A percentile compares a stretch with the other conserved stretches of the same genome.
phyloP scores from a whole-genome alignment of 2,113 vertebrate species.

The Cochlearius cochlearius region DNA sequence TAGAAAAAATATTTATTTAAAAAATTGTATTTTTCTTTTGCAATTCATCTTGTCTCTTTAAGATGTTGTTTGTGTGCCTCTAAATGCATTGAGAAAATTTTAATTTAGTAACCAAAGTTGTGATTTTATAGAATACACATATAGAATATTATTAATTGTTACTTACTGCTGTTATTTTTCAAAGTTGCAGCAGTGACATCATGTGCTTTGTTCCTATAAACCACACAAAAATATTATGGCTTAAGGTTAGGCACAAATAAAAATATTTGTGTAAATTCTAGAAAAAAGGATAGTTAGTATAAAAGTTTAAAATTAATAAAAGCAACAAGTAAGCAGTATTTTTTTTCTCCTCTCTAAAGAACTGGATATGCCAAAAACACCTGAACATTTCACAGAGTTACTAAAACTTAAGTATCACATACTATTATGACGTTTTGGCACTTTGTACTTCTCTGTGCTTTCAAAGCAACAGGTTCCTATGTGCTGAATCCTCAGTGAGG shows the following conservation, averaged over 20 bases:
- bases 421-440: neutral
- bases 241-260: neutral
- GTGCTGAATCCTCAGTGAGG: neutral
- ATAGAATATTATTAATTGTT: neutral
- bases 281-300: neutral
- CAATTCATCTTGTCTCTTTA: neutral
- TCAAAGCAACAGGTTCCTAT: neutral
- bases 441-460: neutral
- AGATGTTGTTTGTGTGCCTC: neutral
- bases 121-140: neutral
- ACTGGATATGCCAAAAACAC: neutral
- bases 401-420: neutral
- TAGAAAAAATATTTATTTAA: neutral
- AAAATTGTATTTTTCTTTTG: neutral
- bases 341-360: neutral
- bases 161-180: neutral
- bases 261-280: neutral
- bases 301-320: neutral
- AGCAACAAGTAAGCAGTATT: fast-evolving
- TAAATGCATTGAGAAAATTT: neutral
- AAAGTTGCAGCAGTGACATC: neutral
- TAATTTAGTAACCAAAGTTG: neutral
- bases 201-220: neutral
- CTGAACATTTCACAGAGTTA: neutral
- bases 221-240: neutral